Percentiles rank a stretch among this genome's conserved stretches.
phyloP scores from a whole-genome alignment of 2,888 invertebrate species.

The Yponomeuta plumbellus region DNA sequence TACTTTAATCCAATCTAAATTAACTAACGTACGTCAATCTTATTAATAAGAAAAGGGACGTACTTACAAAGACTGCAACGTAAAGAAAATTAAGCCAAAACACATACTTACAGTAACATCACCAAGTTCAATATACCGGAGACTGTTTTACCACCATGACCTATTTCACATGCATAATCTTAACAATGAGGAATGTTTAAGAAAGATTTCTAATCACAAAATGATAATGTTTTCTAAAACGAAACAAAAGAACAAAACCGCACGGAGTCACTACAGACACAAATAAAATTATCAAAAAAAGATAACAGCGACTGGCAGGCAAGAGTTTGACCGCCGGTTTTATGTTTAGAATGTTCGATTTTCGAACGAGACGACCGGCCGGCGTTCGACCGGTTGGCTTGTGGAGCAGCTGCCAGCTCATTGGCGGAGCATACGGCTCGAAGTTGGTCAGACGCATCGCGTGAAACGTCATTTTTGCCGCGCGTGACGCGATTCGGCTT shows the following conservation, averaged over 20 bases:
- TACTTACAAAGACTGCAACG: neutral
- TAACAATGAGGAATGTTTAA: neutral
- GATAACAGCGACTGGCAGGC: neutral
- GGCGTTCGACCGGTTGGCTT: constrained; percentile 36
- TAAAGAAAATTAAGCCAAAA: constrained; percentile 1
- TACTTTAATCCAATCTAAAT: neutral
- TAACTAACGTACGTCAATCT: neutral
- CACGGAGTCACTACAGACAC: neutral
- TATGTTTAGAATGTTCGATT: constrained; percentile 10
- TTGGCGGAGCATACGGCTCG: constrained; percentile 31
- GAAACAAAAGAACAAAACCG: neutral
- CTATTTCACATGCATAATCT: constrained; percentile 33
- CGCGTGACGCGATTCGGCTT: constrained; percentile 39
- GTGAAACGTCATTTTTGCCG: constrained; percentile 50
- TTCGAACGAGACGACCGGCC: constrained; percentile 39
- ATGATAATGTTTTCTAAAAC: constrained; percentile 1
- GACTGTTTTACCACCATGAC: constrained; percentile 19
- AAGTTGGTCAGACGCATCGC: constrained; percentile 15
- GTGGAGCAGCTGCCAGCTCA: constrained; percentile 36
- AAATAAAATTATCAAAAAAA: neutral
- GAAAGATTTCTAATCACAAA: constrained; percentile 4
- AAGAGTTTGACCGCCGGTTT: constrained; percentile 5
- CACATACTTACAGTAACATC: constrained; percentile 4
- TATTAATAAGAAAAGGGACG: neutral
- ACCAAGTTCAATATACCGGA: neutral